Evolutionary conservation across 2,797 vertebrate species (phyloP), one percentile per base, ranked within the genome.

Genomic region (Catharus ustulatus): DNA sequence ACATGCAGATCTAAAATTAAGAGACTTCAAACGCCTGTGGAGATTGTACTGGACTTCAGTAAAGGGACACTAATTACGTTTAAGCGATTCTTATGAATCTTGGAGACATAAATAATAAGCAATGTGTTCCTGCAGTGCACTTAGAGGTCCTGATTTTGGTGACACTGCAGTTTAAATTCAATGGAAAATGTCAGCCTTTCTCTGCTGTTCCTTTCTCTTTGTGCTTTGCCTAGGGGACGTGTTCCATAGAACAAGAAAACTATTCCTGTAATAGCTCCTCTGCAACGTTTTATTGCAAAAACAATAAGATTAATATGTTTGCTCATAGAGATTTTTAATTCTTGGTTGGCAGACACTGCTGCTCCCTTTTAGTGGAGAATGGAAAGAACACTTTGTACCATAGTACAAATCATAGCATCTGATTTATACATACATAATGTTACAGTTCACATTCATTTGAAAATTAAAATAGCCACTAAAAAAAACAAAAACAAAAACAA

Each of bases 1-100:
- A 78, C 68, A 55, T 78, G 79, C 80, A 96, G 59, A 93, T 96
- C 83, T 91, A 96, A 93, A 97, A 96, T 96, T 94, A 95, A 92
- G 90, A 87, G 74, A 62, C 55, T 93, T 88, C 79, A 92, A 76
- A 78, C 36, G 89, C 72, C 87, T 92, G 80, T 76, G 83, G 84
- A 81, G 84, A 92, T 84, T 10, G 5, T 52, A 81, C 72, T 91
- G 94, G 89, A 94, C 93, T 94, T 95, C 80, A 94, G 84, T 83
- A 94, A 86, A 69, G 13, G 17, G 48, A 78, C 46, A 52, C 26
- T 88, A 81, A 94, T 94, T 91, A 73, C 38, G 18, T 58, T 89
- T 93, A 94, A 84, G 38, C 92, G 55, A 78, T 48, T 91, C 5
- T 87, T 66, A 76, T 20, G 34, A 89, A 87, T 71, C 45, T 76